phyloP scores from a whole-genome alignment of 2,797 vertebrate species.

The Sebastes oblongus region DNA sequence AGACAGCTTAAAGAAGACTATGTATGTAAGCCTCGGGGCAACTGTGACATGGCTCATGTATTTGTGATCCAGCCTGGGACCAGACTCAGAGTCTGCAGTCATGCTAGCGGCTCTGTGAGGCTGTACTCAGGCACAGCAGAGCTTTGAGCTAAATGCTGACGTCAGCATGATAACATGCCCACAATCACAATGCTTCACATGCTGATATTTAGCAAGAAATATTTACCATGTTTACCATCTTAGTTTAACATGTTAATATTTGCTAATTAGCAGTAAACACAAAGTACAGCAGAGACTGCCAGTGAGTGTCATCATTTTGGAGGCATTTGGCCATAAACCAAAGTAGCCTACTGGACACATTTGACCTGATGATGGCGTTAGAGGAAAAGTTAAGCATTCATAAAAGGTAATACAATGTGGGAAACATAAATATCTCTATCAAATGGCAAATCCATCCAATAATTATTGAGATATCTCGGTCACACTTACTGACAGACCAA shows the following conservation, averaged over 20 bases:
- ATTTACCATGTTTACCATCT: not conserved
- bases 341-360: not conserved
- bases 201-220: not conserved
- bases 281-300: not conserved
- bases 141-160: not conserved
- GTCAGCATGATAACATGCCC: not conserved
- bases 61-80: conserved; percentile 3
- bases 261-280: not conserved
- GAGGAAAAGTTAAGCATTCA: not conserved
- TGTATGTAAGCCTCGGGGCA: not conserved
- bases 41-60: conserved; percentile 8
- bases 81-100: not conserved
- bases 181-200: not conserved
- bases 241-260: not conserved
- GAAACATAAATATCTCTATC: not conserved
- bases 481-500: not conserved
- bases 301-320: not conserved
- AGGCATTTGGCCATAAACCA: not conserved
- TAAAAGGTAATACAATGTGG: not conserved
- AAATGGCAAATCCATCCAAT: not conserved
- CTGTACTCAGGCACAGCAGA: no score
- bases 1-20: conserved; percentile 28
- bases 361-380: not conserved
- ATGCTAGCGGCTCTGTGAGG: not conserved
- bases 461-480: not conserved